Evolutionary conservation across 2,888 invertebrate genomes (phyloP).

Genomic region (Athalia rosae): DNA sequence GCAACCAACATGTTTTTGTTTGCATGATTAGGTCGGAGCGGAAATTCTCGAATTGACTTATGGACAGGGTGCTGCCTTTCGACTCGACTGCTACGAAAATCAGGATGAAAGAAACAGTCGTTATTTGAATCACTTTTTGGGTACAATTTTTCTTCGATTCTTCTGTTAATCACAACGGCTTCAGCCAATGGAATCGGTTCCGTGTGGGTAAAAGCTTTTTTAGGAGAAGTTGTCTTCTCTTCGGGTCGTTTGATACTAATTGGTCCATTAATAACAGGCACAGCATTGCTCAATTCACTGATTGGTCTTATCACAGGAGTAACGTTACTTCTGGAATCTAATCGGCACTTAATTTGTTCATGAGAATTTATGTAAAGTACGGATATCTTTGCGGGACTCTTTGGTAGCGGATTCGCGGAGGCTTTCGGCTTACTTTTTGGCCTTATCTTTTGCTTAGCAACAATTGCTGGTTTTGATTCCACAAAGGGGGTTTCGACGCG

Average conservation of each 20-base stretch:
- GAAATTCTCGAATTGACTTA: slow-evolving; percentile 27
- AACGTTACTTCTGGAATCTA: slow-evolving; percentile 65
- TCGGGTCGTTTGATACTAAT: slow-evolving; percentile 64
- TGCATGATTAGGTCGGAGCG: slow-evolving; percentile 43
- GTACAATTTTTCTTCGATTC: slow-evolving; percentile 69
- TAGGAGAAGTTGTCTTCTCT: slow-evolving; percentile 57
- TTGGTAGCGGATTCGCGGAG: slow-evolving; percentile 45
- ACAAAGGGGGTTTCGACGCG: slow-evolving; percentile 4
- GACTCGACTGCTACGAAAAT: slow-evolving; percentile 48
- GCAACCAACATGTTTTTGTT: slow-evolving; percentile 26
- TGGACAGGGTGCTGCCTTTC: slow-evolving; percentile 48
- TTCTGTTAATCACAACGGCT: slow-evolving; percentile 67
- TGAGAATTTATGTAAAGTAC: slow-evolving; percentile 55
- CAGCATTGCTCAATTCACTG: slow-evolving; percentile 68
- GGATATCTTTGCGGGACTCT: slow-evolving; percentile 53
- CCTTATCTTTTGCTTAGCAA: slow-evolving; percentile 45
- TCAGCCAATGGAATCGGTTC: slow-evolving; percentile 68
- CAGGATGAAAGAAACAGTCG: slow-evolving; percentile 59
- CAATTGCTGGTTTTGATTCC: slow-evolving; percentile 14
- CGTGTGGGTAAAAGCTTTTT: slow-evolving; percentile 65
- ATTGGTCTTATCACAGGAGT: slow-evolving; percentile 66
- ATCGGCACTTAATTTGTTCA: slow-evolving; percentile 63
- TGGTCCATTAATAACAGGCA: slow-evolving; percentile 75
- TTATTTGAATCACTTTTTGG: slow-evolving; percentile 60
- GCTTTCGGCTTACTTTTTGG: slow-evolving; percentile 49